phyloP scores from a whole-genome alignment of 2,888 invertebrate species.

The Reticulitermes lucifugus region DNA sequence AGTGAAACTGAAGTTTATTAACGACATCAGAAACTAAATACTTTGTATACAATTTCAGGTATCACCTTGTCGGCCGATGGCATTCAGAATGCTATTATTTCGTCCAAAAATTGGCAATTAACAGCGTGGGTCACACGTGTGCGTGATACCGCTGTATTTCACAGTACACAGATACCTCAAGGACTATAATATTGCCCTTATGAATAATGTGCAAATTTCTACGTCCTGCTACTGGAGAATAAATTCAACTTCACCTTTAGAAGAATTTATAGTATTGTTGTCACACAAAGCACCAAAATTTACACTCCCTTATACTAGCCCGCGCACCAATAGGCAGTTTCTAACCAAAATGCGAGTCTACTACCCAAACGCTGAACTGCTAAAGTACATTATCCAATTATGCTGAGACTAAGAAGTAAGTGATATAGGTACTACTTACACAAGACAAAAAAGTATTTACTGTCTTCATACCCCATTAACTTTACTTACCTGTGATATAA shows the following conservation, averaged over 20 bases:
- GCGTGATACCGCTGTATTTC: neutral
- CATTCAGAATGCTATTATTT: neutral
- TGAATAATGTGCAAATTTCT: neutral
- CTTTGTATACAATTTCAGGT: neutral
- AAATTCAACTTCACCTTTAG: neutral
- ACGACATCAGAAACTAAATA: too few relatives aligned
- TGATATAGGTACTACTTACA: neutral
- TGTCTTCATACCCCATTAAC: neutral
- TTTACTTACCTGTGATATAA: conserved; percentile 28
- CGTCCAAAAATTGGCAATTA: neutral
- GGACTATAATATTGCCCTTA: neutral
- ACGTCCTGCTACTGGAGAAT: neutral
- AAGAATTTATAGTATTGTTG: neutral
- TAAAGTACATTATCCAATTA: neutral
- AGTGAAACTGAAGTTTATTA: too few relatives aligned
- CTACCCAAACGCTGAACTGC: neutral
- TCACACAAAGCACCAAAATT: conserved; percentile 20
- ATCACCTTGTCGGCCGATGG: neutral
- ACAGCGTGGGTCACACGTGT: conserved; percentile 30
- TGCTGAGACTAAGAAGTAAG: neutral
- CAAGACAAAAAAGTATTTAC: neutral
- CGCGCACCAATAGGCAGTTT: conserved; percentile 20
- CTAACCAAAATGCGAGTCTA: conserved; percentile 33
- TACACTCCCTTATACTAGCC: neutral
- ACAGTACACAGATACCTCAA: neutral